These are phyloP conservation scores for Drosophila pachea DNA, from an alignment of 1,140 invertebrate species.

Conservation along the genomic window DNA sequence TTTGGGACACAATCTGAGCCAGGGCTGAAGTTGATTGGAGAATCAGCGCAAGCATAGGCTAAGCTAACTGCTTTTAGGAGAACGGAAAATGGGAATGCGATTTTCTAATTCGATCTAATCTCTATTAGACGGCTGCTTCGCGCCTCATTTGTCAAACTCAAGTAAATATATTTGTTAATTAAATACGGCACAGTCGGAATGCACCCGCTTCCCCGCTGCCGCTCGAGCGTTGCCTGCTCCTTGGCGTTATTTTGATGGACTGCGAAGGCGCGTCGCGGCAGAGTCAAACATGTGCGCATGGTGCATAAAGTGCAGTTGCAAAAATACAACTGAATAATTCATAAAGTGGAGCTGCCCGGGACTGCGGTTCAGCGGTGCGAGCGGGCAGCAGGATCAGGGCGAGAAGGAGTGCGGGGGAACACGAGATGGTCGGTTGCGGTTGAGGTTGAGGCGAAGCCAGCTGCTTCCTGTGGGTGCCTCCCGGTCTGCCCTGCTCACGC, in stretches of 20 bases:
- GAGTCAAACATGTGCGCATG: constrained; percentile 4
- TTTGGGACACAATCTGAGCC: neutral
- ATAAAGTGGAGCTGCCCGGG: constrained; percentile 54
- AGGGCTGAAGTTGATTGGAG: too few species aligned
- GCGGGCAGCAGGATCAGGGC: neutral
- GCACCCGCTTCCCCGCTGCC: too few species aligned
- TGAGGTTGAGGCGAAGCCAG: constrained; percentile 3
- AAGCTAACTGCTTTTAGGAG: too few species aligned
- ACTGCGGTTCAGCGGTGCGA: neutral
- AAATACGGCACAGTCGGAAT: too few species aligned
- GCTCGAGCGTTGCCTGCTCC: too few species aligned
- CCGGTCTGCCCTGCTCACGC: neutral
- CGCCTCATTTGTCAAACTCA: too few species aligned
- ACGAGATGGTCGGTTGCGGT: constrained; percentile 12
- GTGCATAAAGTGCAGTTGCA: constrained; percentile 23
- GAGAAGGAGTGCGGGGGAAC: neutral
- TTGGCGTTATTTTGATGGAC: neutral
- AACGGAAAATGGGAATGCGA: too few species aligned
- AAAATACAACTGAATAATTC: constrained; percentile 66
- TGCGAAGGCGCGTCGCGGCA: constrained; percentile 5
- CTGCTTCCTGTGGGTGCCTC: constrained; percentile 3
- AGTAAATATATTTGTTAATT: too few species aligned
- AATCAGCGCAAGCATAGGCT: too few species aligned
- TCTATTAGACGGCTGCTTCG: too few species aligned
- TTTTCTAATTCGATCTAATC: too few species aligned